These are phyloP conservation scores for Apantesis nais DNA, from an alignment of 2,888 invertebrate genomes.

Conservation along the genomic window DNA sequence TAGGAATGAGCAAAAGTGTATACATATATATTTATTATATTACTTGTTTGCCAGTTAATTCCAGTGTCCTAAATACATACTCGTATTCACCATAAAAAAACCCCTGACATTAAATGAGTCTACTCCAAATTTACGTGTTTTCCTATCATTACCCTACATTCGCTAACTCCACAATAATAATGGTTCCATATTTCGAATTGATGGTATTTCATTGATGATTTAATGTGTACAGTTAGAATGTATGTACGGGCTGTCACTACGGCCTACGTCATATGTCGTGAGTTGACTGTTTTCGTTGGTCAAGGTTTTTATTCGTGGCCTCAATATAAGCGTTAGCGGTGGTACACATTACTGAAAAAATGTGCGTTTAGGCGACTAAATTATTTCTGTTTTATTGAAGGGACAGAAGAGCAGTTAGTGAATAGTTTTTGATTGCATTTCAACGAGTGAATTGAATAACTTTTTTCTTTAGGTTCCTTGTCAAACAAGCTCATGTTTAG, in stretches of 20 bases:
- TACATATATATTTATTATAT: no score
- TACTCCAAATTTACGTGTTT: conserved; percentile 10
- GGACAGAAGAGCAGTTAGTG: no score
- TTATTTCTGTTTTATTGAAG: neutral
- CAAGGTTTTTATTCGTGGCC: conserved; percentile 37
- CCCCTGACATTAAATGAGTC: conserved; percentile 1
- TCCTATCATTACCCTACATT: conserved; percentile 16
- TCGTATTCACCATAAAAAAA: neutral
- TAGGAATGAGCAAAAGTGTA: no score
- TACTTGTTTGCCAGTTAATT: neutral
- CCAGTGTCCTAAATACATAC: neutral
- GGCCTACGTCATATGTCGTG: conserved; percentile 45
- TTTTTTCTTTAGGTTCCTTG: no score
- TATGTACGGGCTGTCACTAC: conserved; percentile 13
- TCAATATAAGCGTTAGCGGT: conserved; percentile 29
- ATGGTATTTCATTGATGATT: conserved; percentile 38
- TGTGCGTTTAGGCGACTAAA: neutral
- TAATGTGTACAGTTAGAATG: conserved; percentile 20
- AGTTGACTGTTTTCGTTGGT: conserved; percentile 44
- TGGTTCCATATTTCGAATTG: neutral
- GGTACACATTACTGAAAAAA: neutral
- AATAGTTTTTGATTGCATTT: no score
- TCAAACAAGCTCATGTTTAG: no score
- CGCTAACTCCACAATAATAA: neutral
- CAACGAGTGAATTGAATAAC: no score